These are phyloP conservation scores for Myotis brandtii DNA, from an alignment of 2,113 vertebrate species.

Conservation along the genomic window DNA sequence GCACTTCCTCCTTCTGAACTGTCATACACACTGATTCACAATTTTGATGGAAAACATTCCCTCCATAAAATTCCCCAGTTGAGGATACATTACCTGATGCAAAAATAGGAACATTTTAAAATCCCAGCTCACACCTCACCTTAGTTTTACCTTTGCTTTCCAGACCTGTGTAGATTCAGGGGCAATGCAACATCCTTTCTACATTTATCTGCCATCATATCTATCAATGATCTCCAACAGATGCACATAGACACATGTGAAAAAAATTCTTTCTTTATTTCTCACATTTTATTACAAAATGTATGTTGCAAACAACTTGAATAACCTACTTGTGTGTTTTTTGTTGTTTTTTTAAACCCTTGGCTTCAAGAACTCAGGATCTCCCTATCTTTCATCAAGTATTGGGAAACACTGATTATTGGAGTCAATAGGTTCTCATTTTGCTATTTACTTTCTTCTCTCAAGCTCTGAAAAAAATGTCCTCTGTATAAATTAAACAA, in stretches of 20 bases:
- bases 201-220: not conserved
- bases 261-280: constrained; percentile 92
- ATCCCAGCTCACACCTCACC: not conserved
- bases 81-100: not conserved
- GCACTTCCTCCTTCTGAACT: not conserved
- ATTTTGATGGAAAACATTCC: constrained; percentile 4
- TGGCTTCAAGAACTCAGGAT: constrained; percentile 90
- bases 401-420: constrained; percentile 88
- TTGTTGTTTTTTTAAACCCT: constrained; percentile 82
- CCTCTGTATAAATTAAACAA: constrained; percentile 92
- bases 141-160: not conserved
- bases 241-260: constrained; percentile 85
- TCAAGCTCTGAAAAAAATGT: constrained; percentile 90
- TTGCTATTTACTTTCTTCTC: constrained; percentile 90
- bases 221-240: constrained; percentile 79
- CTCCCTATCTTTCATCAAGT: constrained; percentile 87
- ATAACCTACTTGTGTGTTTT: constrained; percentile 81
- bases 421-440: constrained; percentile 90
- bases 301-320: constrained; percentile 84
- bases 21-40: not conserved
- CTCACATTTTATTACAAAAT: constrained; percentile 88
- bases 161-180: not conserved
- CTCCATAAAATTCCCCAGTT: not conserved
- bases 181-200: not conserved
- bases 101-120: constrained; percentile 4